Evolutionary conservation across 2,797 vertebrate species (phyloP).

Genomic region (Balearica regulorum): DNA sequence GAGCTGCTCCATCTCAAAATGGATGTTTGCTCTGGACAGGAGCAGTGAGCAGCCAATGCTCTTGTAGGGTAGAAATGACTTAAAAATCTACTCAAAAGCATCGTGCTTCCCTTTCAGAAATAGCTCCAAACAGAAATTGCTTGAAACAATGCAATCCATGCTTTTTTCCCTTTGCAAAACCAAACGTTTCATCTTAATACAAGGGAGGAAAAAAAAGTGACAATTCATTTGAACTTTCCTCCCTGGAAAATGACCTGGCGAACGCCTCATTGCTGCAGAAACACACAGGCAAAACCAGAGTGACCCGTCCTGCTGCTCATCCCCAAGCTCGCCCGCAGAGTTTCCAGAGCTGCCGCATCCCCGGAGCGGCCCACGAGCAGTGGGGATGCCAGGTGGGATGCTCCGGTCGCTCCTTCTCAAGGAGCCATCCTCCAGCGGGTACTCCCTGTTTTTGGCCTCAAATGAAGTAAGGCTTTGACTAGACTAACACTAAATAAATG

Average conservation of each 20-base stretch:
- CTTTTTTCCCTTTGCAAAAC: not conserved
- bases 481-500: not conserved
- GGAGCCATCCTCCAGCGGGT: rapidly evolving
- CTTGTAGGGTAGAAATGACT: not conserved
- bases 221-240: not conserved
- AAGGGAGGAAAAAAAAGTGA: rapidly evolving
- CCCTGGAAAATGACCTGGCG: not conserved
- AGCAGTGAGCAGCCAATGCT: not conserved
- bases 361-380: rapidly evolving
- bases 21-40: not conserved
- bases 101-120: not conserved
- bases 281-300: not conserved
- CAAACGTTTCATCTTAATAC: not conserved
- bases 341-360: not conserved
- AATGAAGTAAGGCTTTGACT: not conserved
- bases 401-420: not conserved
- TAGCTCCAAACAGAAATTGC: not conserved
- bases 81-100: not conserved
- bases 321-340: rapidly evolving
- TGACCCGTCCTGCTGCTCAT: not conserved
- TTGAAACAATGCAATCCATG: not conserved
- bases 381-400: not conserved
- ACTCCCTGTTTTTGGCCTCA: not conserved
- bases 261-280: not conserved
- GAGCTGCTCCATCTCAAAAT: not conserved